These are phyloP conservation scores for Orycteropus afer DNA, from an alignment of 2,113 vertebrate genomes.

Conservation along the genomic window DNA sequence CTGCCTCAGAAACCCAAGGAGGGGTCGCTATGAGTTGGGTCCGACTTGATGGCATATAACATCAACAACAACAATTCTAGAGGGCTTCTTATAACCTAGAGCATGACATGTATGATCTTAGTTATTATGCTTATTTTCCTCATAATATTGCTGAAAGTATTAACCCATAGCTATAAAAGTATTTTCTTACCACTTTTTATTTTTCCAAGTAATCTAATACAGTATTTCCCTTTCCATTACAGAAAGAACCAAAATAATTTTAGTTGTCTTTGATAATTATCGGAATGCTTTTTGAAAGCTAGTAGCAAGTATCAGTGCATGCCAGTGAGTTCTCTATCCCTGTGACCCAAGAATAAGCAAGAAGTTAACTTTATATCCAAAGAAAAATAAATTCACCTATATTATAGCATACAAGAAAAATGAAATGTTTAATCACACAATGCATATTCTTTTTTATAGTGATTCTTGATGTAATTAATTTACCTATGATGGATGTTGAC, in stretches of 20 bases:
- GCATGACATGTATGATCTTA: neutral
- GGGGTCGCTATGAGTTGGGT: too few species aligned
- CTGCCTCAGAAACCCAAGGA: too few species aligned
- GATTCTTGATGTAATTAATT: conserved; percentile 32
- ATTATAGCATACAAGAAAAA: neutral
- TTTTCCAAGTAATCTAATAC: neutral
- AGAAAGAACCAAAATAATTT: neutral
- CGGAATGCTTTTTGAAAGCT: neutral
- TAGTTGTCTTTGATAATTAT: neutral
- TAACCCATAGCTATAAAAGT: neutral
- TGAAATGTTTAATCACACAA: conserved; percentile 1
- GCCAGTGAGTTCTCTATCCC: neutral
- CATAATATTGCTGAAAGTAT: neutral
- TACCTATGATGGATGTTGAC: neutral
- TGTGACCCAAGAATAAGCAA: neutral
- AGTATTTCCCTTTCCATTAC: neutral
- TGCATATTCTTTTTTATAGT: neutral
- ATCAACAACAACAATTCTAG: too few species aligned
- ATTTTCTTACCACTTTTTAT: neutral
- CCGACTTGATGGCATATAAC: too few species aligned
- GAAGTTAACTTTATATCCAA: neutral
- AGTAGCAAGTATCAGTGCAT: neutral
- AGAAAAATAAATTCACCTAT: fast-evolving
- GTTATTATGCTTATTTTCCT: neutral
- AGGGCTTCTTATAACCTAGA: neutral